These are phyloP conservation scores for Thysanoteuthis rhombus DNA, from an alignment of 2,888 invertebrate genomes.

Conservation along the genomic window DNA sequence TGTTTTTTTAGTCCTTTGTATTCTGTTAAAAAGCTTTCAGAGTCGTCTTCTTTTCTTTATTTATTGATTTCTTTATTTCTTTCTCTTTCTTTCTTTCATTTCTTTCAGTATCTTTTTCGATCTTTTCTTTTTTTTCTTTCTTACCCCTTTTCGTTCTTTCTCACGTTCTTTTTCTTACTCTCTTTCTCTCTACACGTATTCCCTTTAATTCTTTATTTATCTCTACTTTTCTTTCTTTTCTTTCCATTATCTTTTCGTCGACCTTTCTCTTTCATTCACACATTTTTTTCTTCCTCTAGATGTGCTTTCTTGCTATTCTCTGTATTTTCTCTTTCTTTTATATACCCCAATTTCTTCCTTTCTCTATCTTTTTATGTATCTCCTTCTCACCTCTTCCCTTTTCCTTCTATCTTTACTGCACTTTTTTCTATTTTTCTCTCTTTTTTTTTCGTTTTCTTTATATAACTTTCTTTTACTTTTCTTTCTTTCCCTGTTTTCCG, in stretches of 20 bases:
- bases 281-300: too few relatives aligned
- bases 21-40: too few relatives aligned
- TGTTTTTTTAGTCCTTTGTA: too few relatives aligned
- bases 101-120: background rate
- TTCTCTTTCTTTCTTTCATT: background rate
- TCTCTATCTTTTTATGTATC: too few relatives aligned
- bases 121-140: background rate
- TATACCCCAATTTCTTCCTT: too few relatives aligned
- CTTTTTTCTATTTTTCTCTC: background rate
- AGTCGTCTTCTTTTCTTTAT: too few relatives aligned
- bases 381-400: too few relatives aligned
- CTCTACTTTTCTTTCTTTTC: background rate
- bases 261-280: background rate
- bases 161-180: background rate
- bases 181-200: too few relatives aligned
- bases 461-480: background rate
- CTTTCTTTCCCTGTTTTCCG: background rate
- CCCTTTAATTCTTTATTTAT: too few relatives aligned
- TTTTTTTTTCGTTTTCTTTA: background rate
- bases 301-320: too few relatives aligned
- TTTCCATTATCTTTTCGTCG: background rate
- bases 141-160: background rate
- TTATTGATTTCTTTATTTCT: background rate
- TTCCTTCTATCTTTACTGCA: background rate
- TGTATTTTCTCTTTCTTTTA: too few relatives aligned